Base-by-base conservation (phyloP, 2,888 invertebrate genomes). In the Hydriomena furcata region DNA sequence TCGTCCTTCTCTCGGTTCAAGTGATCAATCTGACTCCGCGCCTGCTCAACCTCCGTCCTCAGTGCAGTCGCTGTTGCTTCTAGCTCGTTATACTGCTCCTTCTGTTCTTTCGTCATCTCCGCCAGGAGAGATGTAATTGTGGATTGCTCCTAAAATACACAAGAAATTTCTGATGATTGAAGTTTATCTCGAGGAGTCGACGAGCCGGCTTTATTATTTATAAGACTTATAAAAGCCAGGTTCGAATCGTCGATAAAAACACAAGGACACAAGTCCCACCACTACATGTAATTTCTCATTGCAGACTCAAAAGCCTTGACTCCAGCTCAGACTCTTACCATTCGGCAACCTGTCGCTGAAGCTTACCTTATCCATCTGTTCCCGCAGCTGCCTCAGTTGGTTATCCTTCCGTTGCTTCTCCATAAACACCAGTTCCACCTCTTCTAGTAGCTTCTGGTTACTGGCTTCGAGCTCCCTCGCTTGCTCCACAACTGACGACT, bases 391-490 rank as follows among this genome's bases (percentile, higher is more conserved):
- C 38, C 91, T 89, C 27, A 93, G 83, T 50, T 92, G 91, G 55
- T 90, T 91, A 65, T 93, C 93, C 59, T 92, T 93, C 63, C 92
- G 91, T 66, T 94, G 94, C 63, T 94, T 92, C 61, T 95, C 94
- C 34, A 93, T 88, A 65, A 94, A 94, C 2, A 94, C 87, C 45
- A 92, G 92, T 68, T 95, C 95, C 1, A 96, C 91, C 53, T 93
- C 92, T 4, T 91, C 87, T 60, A 94, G 94, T 68, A 92, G 83
- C 55, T 91, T 92, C 65, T 92, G 84, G 69, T 93, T 91, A 61
- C 83, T 85, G 37, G 86, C 79, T 76, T 92, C 91, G 6, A 93
- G 58, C 46, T 91, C 91, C 12, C 71, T 75, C 2, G 91, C 92
- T 71, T 96, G 95, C 62, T 92, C 92, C 62, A 94, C 93, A 2